phyloP scores from a whole-genome alignment of 2,113 vertebrate genomes.

The Apteryx mantelli region DNA sequence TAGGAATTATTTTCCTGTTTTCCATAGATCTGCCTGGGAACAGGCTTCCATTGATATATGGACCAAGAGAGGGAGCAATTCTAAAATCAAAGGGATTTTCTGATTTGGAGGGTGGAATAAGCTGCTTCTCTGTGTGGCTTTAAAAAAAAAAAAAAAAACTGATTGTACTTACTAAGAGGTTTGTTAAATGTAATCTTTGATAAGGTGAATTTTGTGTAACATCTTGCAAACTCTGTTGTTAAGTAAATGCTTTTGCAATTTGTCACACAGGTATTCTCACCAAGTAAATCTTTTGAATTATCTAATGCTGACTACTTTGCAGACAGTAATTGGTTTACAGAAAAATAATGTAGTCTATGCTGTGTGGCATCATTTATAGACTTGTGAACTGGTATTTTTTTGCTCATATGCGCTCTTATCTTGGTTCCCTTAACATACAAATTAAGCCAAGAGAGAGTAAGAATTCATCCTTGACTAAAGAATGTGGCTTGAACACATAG shows the following conservation, averaged over 20 bases:
- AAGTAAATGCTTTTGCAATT: not conserved
- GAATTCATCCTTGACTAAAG: not conserved
- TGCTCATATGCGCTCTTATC: not conserved
- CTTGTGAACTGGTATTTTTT: not conserved
- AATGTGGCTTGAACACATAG: not conserved
- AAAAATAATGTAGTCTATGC: not conserved
- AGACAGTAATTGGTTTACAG: not conserved
- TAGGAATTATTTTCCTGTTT: not conserved
- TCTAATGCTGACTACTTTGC: not conserved
- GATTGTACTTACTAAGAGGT: not conserved
- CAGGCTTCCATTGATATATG: not conserved
- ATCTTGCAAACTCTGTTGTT: not conserved
- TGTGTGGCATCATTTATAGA: fast-evolving
- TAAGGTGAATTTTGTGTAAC: not conserved
- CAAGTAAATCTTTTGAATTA: not conserved
- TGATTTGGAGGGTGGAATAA: not conserved
- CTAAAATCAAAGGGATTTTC: not conserved
- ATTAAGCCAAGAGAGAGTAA: not conserved
- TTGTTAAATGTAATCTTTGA: not conserved
- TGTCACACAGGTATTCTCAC: not conserved
- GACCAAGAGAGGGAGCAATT: not conserved
- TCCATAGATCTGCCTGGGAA: not conserved
- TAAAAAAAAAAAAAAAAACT: not conserved
- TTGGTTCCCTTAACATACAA: not conserved
- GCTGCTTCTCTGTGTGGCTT: not conserved